phyloP scores from a whole-genome alignment of 2,888 invertebrate species.

The Epirrhoe tristata region DNA sequence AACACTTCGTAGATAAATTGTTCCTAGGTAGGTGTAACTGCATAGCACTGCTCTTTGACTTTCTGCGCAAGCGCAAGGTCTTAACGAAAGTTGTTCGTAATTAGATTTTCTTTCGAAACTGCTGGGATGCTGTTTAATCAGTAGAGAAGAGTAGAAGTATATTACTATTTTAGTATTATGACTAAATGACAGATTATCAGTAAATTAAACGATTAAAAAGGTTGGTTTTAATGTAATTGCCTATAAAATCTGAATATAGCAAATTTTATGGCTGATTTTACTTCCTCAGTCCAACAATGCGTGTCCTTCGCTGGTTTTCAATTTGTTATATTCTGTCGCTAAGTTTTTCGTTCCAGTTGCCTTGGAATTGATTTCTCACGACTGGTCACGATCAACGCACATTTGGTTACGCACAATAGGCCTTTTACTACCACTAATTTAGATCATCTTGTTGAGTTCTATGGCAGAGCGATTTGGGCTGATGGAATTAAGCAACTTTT shows the following conservation, averaged over 20 bases:
- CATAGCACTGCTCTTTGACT: constrained; percentile 17
- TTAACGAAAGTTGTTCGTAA: constrained; percentile 33
- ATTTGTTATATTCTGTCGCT: constrained; percentile 32
- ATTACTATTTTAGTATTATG: not conserved
- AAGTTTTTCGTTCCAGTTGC: constrained; percentile 40
- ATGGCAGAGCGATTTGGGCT: constrained; percentile 33
- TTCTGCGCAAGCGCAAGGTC: constrained; percentile 22
- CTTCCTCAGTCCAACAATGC: constrained; percentile 48
- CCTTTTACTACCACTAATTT: constrained; percentile 48
- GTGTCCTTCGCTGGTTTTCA: constrained; percentile 39
- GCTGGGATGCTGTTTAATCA: not conserved
- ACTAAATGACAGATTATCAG: not conserved
- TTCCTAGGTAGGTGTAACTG: constrained; percentile 15
- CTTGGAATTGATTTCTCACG: constrained; percentile 62
- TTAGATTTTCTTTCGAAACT: constrained; percentile 32
- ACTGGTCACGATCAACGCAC: constrained; percentile 49
- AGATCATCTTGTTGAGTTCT: constrained; percentile 38
- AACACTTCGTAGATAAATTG: constrained; percentile 13
- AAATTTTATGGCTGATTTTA: constrained; percentile 10
- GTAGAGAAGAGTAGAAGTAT: not conserved
- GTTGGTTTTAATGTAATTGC: no score
- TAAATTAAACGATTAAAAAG: not conserved
- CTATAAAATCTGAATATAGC: not conserved
- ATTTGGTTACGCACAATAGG: constrained; percentile 50
- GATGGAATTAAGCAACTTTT: constrained; percentile 32